These are phyloP conservation scores for Allolobophora icterica DNA, from an alignment of 2,888 invertebrate species.

Conservation along the genomic window DNA sequence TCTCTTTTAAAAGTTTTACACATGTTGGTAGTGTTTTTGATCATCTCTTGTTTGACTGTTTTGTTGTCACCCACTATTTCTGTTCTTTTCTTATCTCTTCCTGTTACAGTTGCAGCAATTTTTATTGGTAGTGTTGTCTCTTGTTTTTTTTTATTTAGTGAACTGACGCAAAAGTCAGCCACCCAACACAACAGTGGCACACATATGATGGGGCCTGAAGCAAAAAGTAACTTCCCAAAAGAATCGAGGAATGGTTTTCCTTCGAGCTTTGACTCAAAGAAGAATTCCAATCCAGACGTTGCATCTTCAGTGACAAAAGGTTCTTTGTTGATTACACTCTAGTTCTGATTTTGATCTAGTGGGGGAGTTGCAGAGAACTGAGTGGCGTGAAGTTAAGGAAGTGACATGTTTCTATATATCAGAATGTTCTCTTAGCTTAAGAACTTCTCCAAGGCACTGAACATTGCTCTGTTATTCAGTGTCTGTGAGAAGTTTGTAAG, in stretches of 20 bases:
- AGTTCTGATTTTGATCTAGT: background rate
- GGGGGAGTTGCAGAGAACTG: background rate
- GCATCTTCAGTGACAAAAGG: background rate
- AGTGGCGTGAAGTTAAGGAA: background rate
- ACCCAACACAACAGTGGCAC: conserved; percentile 2
- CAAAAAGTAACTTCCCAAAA: background rate
- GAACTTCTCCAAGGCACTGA: background rate
- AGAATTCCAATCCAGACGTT: background rate
- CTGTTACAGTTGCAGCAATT: background rate
- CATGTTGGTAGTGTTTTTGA: background rate
- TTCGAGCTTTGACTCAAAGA: background rate
- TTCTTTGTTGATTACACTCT: background rate
- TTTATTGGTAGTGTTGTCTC: background rate
- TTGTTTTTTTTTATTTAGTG: background rate
- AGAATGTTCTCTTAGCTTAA: background rate
- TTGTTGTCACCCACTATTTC: background rate
- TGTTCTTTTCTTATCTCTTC: background rate
- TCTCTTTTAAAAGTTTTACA: background rate
- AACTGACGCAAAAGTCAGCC: background rate
- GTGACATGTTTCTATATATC: too few relatives aligned
- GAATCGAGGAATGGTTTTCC: conserved; percentile 17
- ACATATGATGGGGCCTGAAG: background rate
- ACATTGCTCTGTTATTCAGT: background rate
- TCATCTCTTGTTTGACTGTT: background rate
- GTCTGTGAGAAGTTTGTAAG: background rate